Percentiles rank a stretch among this genome's conserved stretches.
phyloP scores from a whole-genome alignment of 1,140 invertebrate species.

The Rhynchophorus ferrugineus region DNA sequence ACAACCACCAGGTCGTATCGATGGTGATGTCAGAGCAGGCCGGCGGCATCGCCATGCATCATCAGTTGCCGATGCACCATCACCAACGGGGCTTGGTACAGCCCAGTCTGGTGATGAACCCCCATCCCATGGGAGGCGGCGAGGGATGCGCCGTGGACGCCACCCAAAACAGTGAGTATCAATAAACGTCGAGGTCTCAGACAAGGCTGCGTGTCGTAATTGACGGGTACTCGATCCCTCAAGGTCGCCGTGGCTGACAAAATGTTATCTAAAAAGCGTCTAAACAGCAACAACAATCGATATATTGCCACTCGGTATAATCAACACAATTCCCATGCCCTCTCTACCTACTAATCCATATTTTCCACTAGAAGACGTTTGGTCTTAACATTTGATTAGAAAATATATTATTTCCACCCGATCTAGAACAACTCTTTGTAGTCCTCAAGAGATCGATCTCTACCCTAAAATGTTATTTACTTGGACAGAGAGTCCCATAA shows the following conservation, averaged over 20 bases:
- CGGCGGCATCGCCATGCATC: slow-evolving; percentile 51
- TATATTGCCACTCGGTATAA: too few species aligned
- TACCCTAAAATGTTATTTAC: too few species aligned
- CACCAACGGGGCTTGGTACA: slow-evolving; percentile 49
- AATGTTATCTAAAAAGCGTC: not conserved
- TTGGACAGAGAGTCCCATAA: too few species aligned
- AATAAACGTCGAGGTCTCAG: not conserved
- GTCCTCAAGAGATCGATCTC: too few species aligned
- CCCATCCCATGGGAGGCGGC: slow-evolving; percentile 40
- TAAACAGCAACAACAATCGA: not conserved
- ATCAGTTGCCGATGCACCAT: slow-evolving; percentile 47
- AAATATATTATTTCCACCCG: too few species aligned
- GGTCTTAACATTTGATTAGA: too few species aligned
- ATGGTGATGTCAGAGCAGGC: slow-evolving; percentile 52
- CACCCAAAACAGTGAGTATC: slow-evolving; percentile 37
- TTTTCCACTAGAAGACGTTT: too few species aligned
- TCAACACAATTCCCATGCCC: too few species aligned
- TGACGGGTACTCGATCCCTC: too few species aligned
- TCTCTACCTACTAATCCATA: too few species aligned
- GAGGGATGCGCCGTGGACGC: slow-evolving; percentile 39
- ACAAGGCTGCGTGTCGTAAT: not conserved
- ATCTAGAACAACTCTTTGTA: too few species aligned
- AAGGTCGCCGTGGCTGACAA: not conserved
- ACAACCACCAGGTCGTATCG: too few species aligned
- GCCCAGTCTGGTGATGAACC: slow-evolving; percentile 51